Evolutionary conservation across 1,140 invertebrate genomes (phyloP).

Genomic region (Pseudomyrmex gracilis): DNA sequence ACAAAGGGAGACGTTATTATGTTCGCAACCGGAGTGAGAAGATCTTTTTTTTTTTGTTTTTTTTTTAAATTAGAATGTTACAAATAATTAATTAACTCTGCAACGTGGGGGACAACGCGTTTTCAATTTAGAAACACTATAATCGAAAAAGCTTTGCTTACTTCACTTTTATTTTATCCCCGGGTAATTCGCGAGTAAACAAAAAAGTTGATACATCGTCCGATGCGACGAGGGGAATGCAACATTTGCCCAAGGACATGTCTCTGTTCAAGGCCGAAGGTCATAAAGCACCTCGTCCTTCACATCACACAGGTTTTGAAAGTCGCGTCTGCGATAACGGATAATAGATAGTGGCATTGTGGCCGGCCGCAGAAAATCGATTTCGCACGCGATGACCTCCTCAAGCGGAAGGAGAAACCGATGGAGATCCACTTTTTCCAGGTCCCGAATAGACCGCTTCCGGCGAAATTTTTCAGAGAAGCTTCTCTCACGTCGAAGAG

Average conservation of each 20-base stretch:
- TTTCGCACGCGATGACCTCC: slow-evolving; percentile 30
- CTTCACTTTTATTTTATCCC: background rate
- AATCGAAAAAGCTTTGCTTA: background rate
- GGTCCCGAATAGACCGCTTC: slow-evolving; percentile 47
- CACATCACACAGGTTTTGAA: slow-evolving; percentile 35
- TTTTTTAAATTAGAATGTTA: slow-evolving; percentile 10
- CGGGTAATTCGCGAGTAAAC: background rate
- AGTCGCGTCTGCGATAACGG: slow-evolving; percentile 54
- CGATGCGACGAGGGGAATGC: background rate
- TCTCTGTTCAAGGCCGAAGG: slow-evolving; percentile 24
- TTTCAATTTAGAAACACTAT: background rate
- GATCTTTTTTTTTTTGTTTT: no score
- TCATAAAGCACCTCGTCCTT: slow-evolving; percentile 38
- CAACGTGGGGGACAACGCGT: background rate
- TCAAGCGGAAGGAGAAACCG: slow-evolving; percentile 32
- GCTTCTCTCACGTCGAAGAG: slow-evolving; percentile 17
- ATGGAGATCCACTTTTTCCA: slow-evolving; percentile 48
- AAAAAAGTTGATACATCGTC: background rate
- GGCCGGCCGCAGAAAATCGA: slow-evolving; percentile 41
- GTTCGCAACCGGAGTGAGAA: background rate
- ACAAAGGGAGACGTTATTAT: slow-evolving; percentile 9
- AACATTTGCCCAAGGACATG: slow-evolving; percentile 40
- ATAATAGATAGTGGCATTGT: slow-evolving; percentile 57
- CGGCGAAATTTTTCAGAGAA: slow-evolving; percentile 50
- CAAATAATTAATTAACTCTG: slow-evolving; percentile 17